Base-by-base conservation (phyloP, 1,140 invertebrate species). In the Ruditapes philippinarum region DNA sequence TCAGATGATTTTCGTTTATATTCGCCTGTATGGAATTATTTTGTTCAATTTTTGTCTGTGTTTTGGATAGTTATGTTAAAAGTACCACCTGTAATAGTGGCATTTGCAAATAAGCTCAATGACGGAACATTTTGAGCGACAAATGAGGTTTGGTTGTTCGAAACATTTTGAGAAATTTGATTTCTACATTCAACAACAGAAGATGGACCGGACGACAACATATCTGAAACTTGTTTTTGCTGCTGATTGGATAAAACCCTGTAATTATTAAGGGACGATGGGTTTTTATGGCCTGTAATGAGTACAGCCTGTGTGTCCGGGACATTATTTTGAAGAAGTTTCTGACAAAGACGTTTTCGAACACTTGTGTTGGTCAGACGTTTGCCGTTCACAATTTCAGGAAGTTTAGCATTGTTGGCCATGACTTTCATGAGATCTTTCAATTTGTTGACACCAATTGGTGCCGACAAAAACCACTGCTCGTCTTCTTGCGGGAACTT, bases 281-380 rank as follows among this genome's bases (percentile, higher is more conserved):
- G 25, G 45, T 76, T 76, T 25, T 40, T 76, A 31, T 76, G 73
- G 12, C 73, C 73, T 9, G 73, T 76, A 12, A 76, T 76, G 14
- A 42, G 42, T 19, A 76, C 42, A n/a, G 73, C 73, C 73, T 76
- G 33, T 9, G 73, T 76, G 73, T 76, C 73, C 25, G 73, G 73
- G 12, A 76, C 73, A 38, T 76, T 76, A 28, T 45, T 76, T n/a
- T 76, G 36, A 2, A 76, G 17, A 42, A 76, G 73, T 76, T 76
- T 54, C 14, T 80, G 78, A 31, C 78, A 42, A 31, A 54, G 28
- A 60, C 19, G 31, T 33, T 80, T 54, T 31, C 45, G 22, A 7
- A 54, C 45, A 36, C 31, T 80, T 17, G 78, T 14, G 28, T 80
- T 80, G 2, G 28, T 80, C 3, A 76, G 7, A 11, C 42, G 42